A percentile compares a stretch with the other conserved stretches of the same genome.
Evolutionary conservation across 2,113 vertebrate genomes (phyloP).

Genomic region (Epinephelus moara): DNA sequence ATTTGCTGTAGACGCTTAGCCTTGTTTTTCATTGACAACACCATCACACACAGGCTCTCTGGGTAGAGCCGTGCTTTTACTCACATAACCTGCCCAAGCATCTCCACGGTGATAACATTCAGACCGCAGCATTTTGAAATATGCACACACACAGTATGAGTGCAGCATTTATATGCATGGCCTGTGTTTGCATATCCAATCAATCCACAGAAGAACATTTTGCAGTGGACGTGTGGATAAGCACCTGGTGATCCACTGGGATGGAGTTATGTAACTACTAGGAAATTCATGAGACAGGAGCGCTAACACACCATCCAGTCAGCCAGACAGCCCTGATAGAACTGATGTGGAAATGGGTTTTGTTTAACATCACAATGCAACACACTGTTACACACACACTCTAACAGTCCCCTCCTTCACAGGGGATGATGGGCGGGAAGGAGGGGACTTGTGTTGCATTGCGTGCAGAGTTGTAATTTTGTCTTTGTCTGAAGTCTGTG

Average conservation of each 20-base stretch:
- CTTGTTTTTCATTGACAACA: neutral
- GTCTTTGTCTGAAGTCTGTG: conserved; percentile 51
- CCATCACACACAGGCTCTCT: too few relatives aligned
- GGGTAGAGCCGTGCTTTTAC: neutral
- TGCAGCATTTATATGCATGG: conserved; percentile 16
- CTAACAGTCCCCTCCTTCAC: too few relatives aligned
- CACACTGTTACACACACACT: conserved; percentile 4
- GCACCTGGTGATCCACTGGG: conserved; percentile 25
- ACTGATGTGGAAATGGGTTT: conserved; percentile 27
- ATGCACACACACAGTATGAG: neutral
- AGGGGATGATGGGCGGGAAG: neutral
- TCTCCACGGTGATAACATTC: neutral
- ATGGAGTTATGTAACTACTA: conserved; percentile 56
- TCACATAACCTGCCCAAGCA: neutral
- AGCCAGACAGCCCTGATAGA: conserved; percentile 29
- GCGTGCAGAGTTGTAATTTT: conserved; percentile 69
- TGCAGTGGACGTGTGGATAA: conserved; percentile 11
- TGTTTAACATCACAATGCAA: conserved; percentile 40
- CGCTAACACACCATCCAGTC: conserved; percentile 30
- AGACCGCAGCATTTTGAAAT: neutral
- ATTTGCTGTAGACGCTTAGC: too few relatives aligned
- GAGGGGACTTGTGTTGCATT: conserved; percentile 60
- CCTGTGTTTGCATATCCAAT: conserved; percentile 2
- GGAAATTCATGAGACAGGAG: conserved; percentile 46
- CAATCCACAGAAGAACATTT: conserved; percentile 5